phyloP scores from a whole-genome alignment of 2,113 vertebrate genomes.

The Catharus minimus region DNA sequence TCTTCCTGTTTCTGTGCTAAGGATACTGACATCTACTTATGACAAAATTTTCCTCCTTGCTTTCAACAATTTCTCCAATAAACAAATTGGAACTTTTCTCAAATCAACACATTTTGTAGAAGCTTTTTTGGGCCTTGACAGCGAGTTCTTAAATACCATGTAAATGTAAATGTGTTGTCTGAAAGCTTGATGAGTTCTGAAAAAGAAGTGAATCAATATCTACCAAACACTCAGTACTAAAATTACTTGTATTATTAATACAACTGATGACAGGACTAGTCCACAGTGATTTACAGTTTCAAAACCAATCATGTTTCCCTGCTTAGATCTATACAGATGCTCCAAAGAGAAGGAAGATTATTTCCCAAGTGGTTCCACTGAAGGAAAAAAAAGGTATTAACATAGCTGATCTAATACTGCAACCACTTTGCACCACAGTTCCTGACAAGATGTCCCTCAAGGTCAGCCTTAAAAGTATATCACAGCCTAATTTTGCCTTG shows the following conservation, averaged over 20 bases:
- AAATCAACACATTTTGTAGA: neutral
- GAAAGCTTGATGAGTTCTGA: neutral
- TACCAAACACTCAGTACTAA: neutral
- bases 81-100: neutral
- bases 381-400: neutral
- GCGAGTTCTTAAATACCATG: neutral
- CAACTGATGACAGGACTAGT: neutral
- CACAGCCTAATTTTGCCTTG: neutral
- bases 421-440: neutral
- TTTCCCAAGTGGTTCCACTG: neutral
- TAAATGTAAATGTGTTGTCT: neutral
- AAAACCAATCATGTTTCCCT: neutral
- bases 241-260: neutral
- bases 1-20: conserved; percentile 42
- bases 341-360: neutral
- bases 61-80: neutral
- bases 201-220: neutral
- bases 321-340: neutral
- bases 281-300: neutral
- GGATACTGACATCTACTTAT: neutral
- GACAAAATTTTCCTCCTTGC: neutral
- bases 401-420: neutral
- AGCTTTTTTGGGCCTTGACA: neutral
- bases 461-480: neutral
- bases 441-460: conserved; percentile 16